phyloP scores from a whole-genome alignment of 2,113 vertebrate genomes.

The Falcunculus frontatus region DNA sequence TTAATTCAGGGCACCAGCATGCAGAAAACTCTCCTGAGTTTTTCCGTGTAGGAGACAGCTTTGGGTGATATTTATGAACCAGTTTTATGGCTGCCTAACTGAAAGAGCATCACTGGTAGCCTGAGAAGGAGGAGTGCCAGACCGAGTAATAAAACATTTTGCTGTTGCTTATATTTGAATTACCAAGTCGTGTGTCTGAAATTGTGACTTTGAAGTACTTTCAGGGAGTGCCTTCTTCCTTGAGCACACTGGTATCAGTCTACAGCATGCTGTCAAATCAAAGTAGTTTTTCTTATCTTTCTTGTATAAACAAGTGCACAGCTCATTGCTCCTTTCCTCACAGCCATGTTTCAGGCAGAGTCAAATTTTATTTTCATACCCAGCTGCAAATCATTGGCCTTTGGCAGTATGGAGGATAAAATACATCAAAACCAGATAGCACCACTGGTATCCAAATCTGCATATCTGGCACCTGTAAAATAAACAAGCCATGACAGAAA shows the following conservation, averaged over 20 bases:
- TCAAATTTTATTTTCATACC: not conserved
- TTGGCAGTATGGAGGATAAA: not conserved
- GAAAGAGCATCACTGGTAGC: not conserved
- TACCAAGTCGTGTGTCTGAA: not conserved
- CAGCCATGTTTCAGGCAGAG: not conserved
- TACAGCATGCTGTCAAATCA: not conserved
- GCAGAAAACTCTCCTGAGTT: not conserved
- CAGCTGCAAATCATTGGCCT: not conserved
- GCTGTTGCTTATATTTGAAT: not conserved
- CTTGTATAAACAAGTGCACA: conserved; percentile 11
- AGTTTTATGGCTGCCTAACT: not conserved
- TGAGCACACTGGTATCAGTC: not conserved
- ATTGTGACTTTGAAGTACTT: not conserved
- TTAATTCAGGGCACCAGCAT: not conserved
- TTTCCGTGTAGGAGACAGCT: not conserved
- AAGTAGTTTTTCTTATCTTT: conserved; percentile 14
- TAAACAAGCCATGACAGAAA: not conserved
- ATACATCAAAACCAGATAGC: not conserved
- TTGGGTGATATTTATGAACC: not conserved
- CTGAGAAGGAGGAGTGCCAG: not conserved
- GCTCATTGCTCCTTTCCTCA: not conserved
- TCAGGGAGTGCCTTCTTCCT: not conserved
- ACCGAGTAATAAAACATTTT: not conserved
- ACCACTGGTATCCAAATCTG: not conserved
- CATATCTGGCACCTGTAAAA: not conserved